phyloP scores from a whole-genome alignment of 1,140 invertebrate species.

The Drosophila subobscura region DNA sequence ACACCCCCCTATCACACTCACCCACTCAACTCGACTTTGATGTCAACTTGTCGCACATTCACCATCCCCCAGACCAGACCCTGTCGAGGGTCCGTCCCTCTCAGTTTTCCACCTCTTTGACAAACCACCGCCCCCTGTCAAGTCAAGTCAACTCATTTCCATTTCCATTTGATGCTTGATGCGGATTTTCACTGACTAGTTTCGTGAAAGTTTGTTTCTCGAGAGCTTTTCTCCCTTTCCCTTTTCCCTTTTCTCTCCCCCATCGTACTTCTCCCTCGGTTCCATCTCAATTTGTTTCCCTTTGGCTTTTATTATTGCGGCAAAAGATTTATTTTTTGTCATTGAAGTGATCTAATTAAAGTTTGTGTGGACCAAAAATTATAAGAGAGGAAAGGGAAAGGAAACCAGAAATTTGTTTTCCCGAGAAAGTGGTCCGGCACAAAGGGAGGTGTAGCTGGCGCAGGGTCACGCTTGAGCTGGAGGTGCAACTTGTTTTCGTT shows the following conservation, averaged over 20 bases:
- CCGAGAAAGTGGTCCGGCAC: constrained; percentile 13
- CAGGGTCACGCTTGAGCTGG: constrained; percentile 14
- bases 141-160: constrained; percentile 72
- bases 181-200: constrained; percentile 62
- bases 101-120: constrained; percentile 13
- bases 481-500: constrained; percentile 68
- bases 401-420: constrained; percentile 53
- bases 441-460: background rate
- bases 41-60: constrained; percentile 9
- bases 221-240: constrained; percentile 61
- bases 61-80: too few relatives aligned
- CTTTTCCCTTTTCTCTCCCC: background rate
- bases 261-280: background rate
- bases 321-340: constrained; percentile 76
- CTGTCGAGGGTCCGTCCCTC: background rate
- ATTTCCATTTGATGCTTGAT: constrained; percentile 69
- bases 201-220: constrained; percentile 55
- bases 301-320: constrained; percentile 71
- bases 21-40: constrained; percentile 37
- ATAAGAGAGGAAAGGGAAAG: constrained; percentile 24
- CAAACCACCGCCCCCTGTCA: constrained; percentile 47
- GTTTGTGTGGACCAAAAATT: constrained; percentile 64
- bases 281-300: constrained; percentile 61
- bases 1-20: background rate
- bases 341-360: constrained; percentile 80